phyloP scores from a whole-genome alignment of 2,797 vertebrate species.

The Melanotaenia parkinsoni region DNA sequence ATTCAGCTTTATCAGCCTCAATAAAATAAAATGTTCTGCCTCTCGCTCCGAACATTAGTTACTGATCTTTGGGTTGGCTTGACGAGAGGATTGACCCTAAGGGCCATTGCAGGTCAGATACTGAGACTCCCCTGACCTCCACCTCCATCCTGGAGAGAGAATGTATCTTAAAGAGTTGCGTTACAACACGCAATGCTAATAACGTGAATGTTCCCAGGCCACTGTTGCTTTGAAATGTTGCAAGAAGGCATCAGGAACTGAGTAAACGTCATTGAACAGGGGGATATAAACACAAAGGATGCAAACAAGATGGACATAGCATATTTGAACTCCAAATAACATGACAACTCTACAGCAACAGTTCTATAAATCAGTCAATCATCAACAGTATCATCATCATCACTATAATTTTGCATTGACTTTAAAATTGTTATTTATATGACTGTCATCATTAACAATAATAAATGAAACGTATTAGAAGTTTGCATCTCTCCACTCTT shows the following conservation, averaged over 20 bases:
- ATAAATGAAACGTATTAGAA: conserved; percentile 74
- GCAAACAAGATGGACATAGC: conserved; percentile 78
- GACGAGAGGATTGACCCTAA: conserved; percentile 45
- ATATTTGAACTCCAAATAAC: conserved; percentile 74
- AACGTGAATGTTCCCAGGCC: conserved; percentile 49
- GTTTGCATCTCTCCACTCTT: conserved; percentile 60
- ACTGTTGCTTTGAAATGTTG: conserved; percentile 47
- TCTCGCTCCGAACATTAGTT: conserved; percentile 37
- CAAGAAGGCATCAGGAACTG: conserved; percentile 66
- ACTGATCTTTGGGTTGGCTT: conserved; percentile 70
- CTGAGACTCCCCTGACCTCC: conserved; percentile 50
- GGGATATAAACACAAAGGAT: conserved; percentile 58
- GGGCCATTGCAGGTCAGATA: conserved; percentile 34
- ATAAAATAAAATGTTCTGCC: conserved; percentile 17
- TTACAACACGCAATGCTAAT: conserved; percentile 71
- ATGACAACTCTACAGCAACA: conserved; percentile 80
- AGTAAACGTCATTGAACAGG: conserved; percentile 52
- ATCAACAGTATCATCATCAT: conserved; percentile 62
- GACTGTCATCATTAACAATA: conserved; percentile 79
- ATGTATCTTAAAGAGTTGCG: conserved; percentile 57
- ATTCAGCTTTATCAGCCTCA: conserved; percentile 11
- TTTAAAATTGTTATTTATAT: conserved; percentile 76
- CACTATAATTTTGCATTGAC: conserved; percentile 76
- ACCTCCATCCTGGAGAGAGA: conserved; percentile 46
- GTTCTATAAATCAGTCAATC: conserved; percentile 70